Base-by-base conservation (phyloP, 1,140 invertebrate genomes). In the Tetraneura akinire region DNA sequence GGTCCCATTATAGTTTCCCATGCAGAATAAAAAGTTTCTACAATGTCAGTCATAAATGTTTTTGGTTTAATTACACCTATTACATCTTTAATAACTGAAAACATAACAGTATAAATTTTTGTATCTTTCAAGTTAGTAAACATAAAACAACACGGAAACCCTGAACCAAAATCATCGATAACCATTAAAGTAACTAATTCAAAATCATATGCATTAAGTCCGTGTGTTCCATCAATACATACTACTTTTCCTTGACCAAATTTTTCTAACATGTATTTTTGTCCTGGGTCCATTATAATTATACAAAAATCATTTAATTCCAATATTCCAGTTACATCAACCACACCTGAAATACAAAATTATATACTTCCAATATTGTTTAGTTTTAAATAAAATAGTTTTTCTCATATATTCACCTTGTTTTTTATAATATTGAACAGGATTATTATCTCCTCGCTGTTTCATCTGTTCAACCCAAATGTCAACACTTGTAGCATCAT, bases 181-280 rank as follows among this genome's bases (percentile, higher is more conserved):
- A 73, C 51, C 21, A 80, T 26, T 73, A 80, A 57, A 2, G 55
- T 80, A 16, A 71, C 49, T 13, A 73, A 37, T 0, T 55, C 21
- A 73, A 73, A 60, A 47, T 55, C 68, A 23, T 80, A 45, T 49
- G 0, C n/a, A 62, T 80, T 62, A 21, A 57, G 64, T 18, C 80
- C 53, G 23, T 73, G 51, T 3, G 53, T 80, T 18, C 14, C 68
- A 13, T 80, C 80, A n/a, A 80, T 3, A 26, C 66, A 42, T 1
- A 80, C 51, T 42, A 73, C 13, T 55, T 73, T 60, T n/a, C 11
- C 23, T 0, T 29, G 16, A 32, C 47, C 26, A 53, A 53, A 53
- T 53, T 73, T n/a, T 73, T 73, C 0, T 42, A 73, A 11, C 70
- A 53, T 6, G 4, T 32, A 26, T 4, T 2, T 49, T 29, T 71